Base-by-base conservation (phyloP, 2,797 vertebrate genomes). In the Pygocentrus nattereri region DNA sequence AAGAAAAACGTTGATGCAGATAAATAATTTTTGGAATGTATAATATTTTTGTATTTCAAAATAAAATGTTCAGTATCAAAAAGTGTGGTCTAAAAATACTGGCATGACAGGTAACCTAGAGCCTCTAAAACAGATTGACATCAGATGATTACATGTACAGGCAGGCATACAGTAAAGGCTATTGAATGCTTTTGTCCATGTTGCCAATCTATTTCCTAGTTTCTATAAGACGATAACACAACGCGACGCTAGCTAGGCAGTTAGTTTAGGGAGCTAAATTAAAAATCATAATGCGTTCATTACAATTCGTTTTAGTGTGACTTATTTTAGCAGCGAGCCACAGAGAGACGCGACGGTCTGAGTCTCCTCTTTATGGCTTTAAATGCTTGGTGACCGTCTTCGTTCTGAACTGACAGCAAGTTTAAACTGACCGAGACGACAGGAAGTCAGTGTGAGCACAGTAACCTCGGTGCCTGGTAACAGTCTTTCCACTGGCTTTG, bases 11-110 rank as follows among this genome's bases (percentile, higher is more conserved):
- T 91, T 84, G 86, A 90, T 90, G 90, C 93, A 89, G 89, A 85
- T 44, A 92, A 90, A 91, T 88, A 90, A 82, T 88, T 54, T 90
- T 89, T 91, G 91, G 93, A 94, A 93, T 91, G 93, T 92, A 86
- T 82, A 88, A 89, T 67, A 72, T 87, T 70, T 82, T 86, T 84
- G 82, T 88, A 88, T 74, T 86, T 73, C 86, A 83, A 87, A 85
- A 82, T 82, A 85, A 84, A 84, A 84, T 50, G 78, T 85, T 85
- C 80, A 75, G 83, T 85, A 85, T 85, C 79, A 85, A 85, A 84
- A 85, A 75, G 41, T 75, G 79, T 85, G 71, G 30, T 85, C 62
- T 85, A 74, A 72, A 81, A 78, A 85, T 81, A 85, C 80, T 85
- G 83, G 83, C 83, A 82, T 78, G 76, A 78, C 30, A 79, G 67